These are phyloP conservation scores for Troilus luridus DNA, from an alignment of 2,888 invertebrate species.

Conservation along the genomic window DNA sequence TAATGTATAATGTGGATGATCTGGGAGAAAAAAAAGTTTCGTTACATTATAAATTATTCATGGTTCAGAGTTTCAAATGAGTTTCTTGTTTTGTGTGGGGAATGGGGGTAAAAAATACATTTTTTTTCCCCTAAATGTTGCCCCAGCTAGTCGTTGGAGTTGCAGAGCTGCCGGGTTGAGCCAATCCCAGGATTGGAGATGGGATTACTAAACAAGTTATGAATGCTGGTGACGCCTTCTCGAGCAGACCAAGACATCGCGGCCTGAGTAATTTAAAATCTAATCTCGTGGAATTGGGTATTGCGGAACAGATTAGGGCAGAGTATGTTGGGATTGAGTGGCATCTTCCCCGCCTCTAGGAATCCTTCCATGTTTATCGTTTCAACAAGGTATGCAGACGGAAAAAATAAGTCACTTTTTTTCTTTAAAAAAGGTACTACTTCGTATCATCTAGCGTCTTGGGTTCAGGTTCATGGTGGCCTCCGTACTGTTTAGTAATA, in stretches of 20 bases:
- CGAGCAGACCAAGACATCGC: slow-evolving; percentile 29
- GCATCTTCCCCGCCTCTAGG: background rate
- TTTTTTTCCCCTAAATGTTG: background rate
- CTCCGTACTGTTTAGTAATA: too few relatives aligned
- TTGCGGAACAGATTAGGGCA: slow-evolving; percentile 23
- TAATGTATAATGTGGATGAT: background rate
- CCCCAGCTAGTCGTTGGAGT: background rate
- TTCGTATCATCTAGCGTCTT: too few relatives aligned
- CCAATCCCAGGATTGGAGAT: slow-evolving; percentile 27
- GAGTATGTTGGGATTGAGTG: slow-evolving; percentile 22
- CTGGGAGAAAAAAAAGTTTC: background rate
- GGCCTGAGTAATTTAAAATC: slow-evolving; percentile 14
- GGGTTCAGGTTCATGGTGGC: too few relatives aligned
- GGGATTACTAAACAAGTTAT: slow-evolving; percentile 40
- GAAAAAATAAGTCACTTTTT: background rate
- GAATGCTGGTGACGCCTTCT: slow-evolving; percentile 12
- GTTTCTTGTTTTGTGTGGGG: background rate
- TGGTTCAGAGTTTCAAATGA: background rate
- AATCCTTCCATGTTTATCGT: slow-evolving; percentile 1
- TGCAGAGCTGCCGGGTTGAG: background rate
- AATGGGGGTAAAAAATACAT: background rate
- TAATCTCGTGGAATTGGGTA: slow-evolving; percentile 39
- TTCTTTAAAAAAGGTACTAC: too few relatives aligned
- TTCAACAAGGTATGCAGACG: background rate
- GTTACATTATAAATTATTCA: background rate